phyloP scores from a whole-genome alignment of 2,797 vertebrate species.

The Darevskia mixta region DNA sequence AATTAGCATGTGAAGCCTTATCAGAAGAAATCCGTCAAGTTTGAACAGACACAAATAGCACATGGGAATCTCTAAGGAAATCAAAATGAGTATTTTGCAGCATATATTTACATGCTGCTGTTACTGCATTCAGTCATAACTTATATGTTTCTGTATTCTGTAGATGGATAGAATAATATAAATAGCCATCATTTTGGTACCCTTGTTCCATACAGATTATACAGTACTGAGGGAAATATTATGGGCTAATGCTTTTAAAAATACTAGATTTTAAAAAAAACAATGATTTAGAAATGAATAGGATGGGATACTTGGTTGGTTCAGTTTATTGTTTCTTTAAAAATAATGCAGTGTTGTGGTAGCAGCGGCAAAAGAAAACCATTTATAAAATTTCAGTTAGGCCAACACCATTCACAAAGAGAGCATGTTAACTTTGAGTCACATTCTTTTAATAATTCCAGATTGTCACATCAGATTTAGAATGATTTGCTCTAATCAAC shows the following conservation, averaged over 20 bases:
- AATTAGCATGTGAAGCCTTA: constrained; percentile 82
- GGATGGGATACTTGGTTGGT: neutral
- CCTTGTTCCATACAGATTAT: neutral
- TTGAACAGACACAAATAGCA: constrained; percentile 75
- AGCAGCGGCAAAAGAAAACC: neutral
- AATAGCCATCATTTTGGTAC: neutral
- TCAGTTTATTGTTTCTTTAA: neutral
- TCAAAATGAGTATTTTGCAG: constrained; percentile 59
- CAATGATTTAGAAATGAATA: neutral
- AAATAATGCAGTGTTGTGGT: neutral
- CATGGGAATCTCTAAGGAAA: constrained; percentile 68
- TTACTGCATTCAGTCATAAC: constrained; percentile 1
- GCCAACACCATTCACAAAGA: neutral
- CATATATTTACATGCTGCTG: constrained; percentile 56
- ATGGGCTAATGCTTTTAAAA: neutral
- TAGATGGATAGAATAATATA: neutral
- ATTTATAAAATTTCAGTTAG: neutral
- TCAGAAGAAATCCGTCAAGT: constrained; percentile 73
- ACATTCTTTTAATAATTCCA: neutral
- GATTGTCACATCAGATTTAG: neutral
- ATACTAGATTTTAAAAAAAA: neutral
- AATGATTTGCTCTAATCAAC: neutral
- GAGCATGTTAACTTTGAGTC: neutral
- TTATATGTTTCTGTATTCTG: neutral
- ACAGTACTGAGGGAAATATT: neutral